phyloP scores from a whole-genome alignment of 2,113 vertebrate species.

The Cololabis saira region DNA sequence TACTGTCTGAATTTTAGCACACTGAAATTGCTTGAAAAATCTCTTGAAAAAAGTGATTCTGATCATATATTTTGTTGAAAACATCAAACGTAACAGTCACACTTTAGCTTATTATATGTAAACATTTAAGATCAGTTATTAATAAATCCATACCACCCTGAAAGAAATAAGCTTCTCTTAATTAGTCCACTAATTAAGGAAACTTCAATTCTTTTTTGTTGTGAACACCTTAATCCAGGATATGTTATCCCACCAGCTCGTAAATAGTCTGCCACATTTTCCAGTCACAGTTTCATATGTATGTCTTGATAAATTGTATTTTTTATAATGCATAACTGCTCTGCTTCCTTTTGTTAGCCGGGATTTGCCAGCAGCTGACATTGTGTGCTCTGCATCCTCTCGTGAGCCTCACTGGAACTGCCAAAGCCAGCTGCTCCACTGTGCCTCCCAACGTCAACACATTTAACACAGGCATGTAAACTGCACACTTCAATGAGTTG shows the following conservation, averaged over 20 bases:
- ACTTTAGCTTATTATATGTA: constrained; percentile 54
- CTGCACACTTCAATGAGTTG: constrained; percentile 62
- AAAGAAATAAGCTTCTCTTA: constrained; percentile 29
- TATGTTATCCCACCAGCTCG: constrained; percentile 13
- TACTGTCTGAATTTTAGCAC: not conserved
- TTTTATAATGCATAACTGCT: constrained; percentile 44
- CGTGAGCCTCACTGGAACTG: constrained; percentile 57
- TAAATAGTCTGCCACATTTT: constrained; percentile 19
- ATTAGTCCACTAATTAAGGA: constrained; percentile 39
- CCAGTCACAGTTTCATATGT: constrained; percentile 25
- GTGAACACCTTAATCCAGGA: constrained; percentile 2
- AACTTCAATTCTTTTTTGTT: constrained; percentile 15
- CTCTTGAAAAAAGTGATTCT: constrained; percentile 25
- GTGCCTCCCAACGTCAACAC: constrained; percentile 62
- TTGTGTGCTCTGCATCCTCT: constrained; percentile 62
- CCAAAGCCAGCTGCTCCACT: constrained; percentile 69
- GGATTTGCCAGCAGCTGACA: constrained; percentile 69
- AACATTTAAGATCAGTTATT: constrained; percentile 46
- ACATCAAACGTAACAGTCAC: constrained; percentile 53
- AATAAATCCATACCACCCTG: constrained; percentile 39
- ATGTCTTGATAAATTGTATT: constrained; percentile 36
- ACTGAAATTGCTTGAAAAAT: constrained; percentile 9
- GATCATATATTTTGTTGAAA: constrained; percentile 41
- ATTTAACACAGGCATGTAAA: constrained; percentile 70
- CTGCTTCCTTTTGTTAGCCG: constrained; percentile 49